phyloP scores from a whole-genome alignment of 2,888 invertebrate genomes.

The Hesperia comma region DNA sequence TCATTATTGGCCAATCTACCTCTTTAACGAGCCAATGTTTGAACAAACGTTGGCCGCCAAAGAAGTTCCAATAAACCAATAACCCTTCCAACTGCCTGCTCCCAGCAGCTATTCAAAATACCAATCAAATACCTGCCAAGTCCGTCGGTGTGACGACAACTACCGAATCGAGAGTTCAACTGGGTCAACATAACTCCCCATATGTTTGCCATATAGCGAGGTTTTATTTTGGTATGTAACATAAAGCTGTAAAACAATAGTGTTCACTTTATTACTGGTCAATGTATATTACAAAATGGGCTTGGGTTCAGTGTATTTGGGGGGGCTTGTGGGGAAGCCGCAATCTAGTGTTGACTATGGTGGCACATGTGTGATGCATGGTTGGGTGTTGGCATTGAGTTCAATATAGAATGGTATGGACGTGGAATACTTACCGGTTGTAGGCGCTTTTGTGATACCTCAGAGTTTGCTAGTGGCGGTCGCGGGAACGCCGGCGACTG shows the following conservation, averaged over 20 bases:
- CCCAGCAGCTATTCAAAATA: slow-evolving; percentile 75
- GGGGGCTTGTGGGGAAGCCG: slow-evolving; percentile 17
- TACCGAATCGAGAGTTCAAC: slow-evolving; percentile 77
- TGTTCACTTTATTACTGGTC: slow-evolving; percentile 79
- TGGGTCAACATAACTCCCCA: slow-evolving; percentile 69
- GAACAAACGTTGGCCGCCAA: slow-evolving; percentile 37
- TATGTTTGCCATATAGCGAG: slow-evolving; percentile 79
- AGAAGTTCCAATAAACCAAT: slow-evolving; percentile 52
- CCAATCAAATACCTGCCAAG: slow-evolving; percentile 82
- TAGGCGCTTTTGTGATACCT: slow-evolving; percentile 82
- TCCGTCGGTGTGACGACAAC: slow-evolving; percentile 82
- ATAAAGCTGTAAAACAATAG: slow-evolving; percentile 81
- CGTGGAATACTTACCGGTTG: slow-evolving; percentile 67
- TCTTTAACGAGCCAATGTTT: slow-evolving; percentile 38
- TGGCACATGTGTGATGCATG: slow-evolving; percentile 39
- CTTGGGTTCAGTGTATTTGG: slow-evolving; percentile 46
- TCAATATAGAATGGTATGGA: slow-evolving; percentile 1
- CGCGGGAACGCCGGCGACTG: slow-evolving; percentile 75
- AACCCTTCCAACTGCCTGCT: slow-evolving; percentile 52
- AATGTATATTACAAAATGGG: slow-evolving; percentile 48
- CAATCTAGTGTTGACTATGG: slow-evolving; percentile 38
- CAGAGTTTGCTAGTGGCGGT: slow-evolving; percentile 77
- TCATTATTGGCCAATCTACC: slow-evolving; percentile 56
- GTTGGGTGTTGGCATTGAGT: slow-evolving; percentile 23
- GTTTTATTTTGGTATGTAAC: slow-evolving; percentile 80